Conservation (phyloP, 2,797 vertebrate species). For the Naso thynnoides region DNA sequence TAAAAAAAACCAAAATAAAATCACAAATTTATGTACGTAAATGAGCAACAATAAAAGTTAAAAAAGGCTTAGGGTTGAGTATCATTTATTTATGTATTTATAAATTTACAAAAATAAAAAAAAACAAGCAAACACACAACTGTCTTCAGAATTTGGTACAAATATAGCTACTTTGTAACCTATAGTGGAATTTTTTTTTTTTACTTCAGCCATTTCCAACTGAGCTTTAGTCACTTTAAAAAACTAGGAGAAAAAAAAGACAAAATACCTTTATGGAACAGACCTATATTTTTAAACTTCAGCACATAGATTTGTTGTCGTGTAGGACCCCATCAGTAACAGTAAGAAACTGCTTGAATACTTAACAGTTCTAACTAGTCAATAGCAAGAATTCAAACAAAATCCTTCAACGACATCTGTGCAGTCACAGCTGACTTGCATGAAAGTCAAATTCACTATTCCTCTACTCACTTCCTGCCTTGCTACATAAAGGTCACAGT, state of each 20-base stretch:
- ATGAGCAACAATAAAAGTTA: too few relatives aligned
- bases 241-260: background rate
- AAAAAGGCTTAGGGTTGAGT: too few relatives aligned
- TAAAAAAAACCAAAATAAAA: too few relatives aligned
- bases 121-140: background rate
- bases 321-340: too few relatives aligned
- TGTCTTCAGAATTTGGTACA: background rate
- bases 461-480: background rate
- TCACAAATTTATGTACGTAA: too few relatives aligned
- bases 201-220: background rate
- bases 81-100: background rate
- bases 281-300: background rate
- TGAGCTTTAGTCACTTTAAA: background rate
- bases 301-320: background rate
- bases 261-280: background rate
- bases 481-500: background rate
- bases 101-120: too few relatives aligned
- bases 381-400: too few relatives aligned
- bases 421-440: background rate
- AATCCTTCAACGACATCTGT: background rate
- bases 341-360: background rate
- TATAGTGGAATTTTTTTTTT: too few relatives aligned
- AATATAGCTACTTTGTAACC: background rate
- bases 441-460: background rate
- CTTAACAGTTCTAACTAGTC: too few relatives aligned